phyloP scores from a whole-genome alignment of 2,113 vertebrate genomes.

The Spermophilus dauricus region DNA sequence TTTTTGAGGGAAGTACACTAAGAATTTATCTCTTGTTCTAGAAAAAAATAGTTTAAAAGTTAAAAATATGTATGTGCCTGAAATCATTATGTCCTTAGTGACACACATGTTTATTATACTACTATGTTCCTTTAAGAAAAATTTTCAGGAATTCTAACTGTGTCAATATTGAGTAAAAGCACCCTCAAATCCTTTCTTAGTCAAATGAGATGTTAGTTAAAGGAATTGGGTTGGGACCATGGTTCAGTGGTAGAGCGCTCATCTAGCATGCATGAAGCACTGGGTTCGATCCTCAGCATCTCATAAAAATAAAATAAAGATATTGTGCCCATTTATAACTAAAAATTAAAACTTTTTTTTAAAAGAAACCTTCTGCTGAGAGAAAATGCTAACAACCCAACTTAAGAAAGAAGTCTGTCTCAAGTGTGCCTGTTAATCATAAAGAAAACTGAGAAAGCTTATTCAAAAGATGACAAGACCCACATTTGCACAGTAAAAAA shows the following conservation, averaged over 20 bases:
- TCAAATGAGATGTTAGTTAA: constrained; percentile 15
- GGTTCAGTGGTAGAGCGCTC: no score
- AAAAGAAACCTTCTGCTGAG: no score
- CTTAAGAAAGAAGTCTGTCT: background rate
- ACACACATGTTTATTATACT: background rate
- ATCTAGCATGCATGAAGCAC: no score
- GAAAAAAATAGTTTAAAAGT: constrained; percentile 29
- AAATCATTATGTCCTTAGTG: background rate
- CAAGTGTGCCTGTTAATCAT: background rate
- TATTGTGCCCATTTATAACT: no score
- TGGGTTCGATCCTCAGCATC: no score
- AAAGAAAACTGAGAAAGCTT: background rate
- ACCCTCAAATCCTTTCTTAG: background rate
- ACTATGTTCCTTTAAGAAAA: no score
- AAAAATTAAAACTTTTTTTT: no score
- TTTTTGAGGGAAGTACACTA: background rate
- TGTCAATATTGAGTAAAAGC: no score
- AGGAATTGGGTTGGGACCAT: no score
- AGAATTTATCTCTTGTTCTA: background rate
- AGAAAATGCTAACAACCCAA: background rate
- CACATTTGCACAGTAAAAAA: background rate
- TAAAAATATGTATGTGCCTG: background rate
- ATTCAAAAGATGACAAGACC: constrained; percentile 17
- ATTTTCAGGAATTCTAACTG: no score
- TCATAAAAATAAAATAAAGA: no score